Conservation (phyloP, 2,888 invertebrate species). For the Deroplatys truncata region DNA sequence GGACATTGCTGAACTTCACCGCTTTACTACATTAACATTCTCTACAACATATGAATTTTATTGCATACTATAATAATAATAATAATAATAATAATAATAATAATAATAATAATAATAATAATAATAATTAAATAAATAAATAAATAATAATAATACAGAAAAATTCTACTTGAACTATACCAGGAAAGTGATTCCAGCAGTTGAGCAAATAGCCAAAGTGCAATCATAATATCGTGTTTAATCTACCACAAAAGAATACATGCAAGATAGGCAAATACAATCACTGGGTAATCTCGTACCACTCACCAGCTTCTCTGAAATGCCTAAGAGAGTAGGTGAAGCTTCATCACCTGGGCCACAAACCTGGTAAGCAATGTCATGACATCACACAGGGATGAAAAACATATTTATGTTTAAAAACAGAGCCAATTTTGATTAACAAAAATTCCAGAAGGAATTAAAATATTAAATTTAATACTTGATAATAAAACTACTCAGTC, state of each 20-base stretch:
- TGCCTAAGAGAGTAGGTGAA: neutral
- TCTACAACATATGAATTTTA: neutral
- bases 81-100: too few species aligned
- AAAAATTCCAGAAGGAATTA: neutral
- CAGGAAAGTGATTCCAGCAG: neutral
- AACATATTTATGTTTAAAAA: neutral
- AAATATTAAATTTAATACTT: neutral
- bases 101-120: too few species aligned
- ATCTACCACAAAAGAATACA: neutral
- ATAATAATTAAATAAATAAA: neutral
- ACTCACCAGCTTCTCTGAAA: slow-evolving; percentile 12
- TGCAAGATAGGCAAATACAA: neutral
- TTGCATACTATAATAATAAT: neutral
- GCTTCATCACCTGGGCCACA: neutral
- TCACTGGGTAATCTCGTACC: neutral
- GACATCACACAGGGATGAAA: neutral
- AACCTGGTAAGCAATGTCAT: neutral
- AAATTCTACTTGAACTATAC: neutral
- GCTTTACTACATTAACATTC: neutral
- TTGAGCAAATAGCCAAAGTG: neutral
- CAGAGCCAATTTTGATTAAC: neutral
- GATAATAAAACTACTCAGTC: too few species aligned
- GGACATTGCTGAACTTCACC: neutral
- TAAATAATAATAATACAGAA: neutral
- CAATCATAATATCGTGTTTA: neutral